Evolutionary conservation across 2,888 invertebrate genomes (phyloP).

Genomic region (Hyposoter dolosus): DNA sequence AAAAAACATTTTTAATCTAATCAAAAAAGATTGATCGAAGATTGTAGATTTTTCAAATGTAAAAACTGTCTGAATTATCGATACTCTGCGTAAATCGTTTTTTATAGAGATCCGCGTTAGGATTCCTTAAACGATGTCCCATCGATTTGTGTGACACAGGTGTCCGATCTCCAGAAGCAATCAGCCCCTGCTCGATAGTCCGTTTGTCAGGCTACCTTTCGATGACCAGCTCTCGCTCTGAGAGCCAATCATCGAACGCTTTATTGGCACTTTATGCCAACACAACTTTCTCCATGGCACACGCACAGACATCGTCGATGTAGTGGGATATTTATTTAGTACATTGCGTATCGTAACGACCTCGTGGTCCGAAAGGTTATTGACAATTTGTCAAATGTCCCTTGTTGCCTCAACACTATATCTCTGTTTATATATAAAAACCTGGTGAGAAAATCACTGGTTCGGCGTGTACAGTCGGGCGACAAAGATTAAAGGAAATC

Average conservation of each 20-base stretch:
- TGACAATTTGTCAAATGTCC: constrained; percentile 60
- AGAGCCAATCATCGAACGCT: constrained; percentile 68
- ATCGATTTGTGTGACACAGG: constrained; percentile 65
- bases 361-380: constrained; percentile 50
- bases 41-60: background rate
- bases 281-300: constrained; percentile 13
- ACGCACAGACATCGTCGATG: background rate
- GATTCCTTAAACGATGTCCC: background rate
- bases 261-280: constrained; percentile 71
- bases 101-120: background rate
- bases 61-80: background rate
- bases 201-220: constrained; percentile 68
- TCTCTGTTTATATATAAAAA: background rate
- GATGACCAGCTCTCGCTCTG: constrained; percentile 51
- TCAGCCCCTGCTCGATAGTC: constrained; percentile 66
- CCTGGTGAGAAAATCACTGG: constrained; percentile 2
- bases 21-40: background rate
- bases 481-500: constrained; percentile 7
- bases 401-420: background rate
- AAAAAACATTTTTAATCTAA: no score
- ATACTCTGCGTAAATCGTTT: background rate
- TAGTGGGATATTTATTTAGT: background rate
- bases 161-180: constrained; percentile 71
- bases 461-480: constrained; percentile 6
- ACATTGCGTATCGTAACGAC: background rate